Base-by-base conservation (phyloP, 2,888 invertebrate species). In the Athalia rosae region DNA sequence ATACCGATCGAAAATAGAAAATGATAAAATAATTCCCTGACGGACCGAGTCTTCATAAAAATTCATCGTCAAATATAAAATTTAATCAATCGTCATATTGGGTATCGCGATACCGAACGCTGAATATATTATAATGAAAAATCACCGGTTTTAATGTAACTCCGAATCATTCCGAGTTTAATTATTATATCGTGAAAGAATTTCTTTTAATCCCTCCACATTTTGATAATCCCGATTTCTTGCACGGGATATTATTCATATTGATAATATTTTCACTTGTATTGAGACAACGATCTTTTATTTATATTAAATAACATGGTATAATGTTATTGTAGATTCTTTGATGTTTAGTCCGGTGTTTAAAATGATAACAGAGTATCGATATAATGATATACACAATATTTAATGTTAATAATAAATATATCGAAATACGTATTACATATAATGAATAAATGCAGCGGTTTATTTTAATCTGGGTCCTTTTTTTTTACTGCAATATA, bases 331-430 rank as follows among this genome's bases (percentile, higher is more conserved):
- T 53, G 9, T 11, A 53, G n/a, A 48, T 28, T 67, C 67, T 50
- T 67, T 41, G 53, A 41, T 67, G 67, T 67, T 67, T 53, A 67
- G n/a, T 67, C 53, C 50, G 67, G 53, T 67, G 53, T 67, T 67
- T 53, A 53, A 53, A 28, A 28, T 28, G 28, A 28, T 28, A 28
- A 28, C 28, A 28, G 28, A 28, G 28, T 67, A 67, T 67, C 11
- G 15, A 15, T 41, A 4, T 53, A 28, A 13, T 9, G 11, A n/a
- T 7, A 56, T 11, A 66, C 8, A 48, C 7, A 6, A 13, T 28
- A 4, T 15, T 8, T 9, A 7, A 58, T 71, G 15, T 13, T 7
- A 56, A 15, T 56, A 58, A 69, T 43, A 43, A 58, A 13, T 58
- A 56, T 71, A 11, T 43, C 3, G n/a, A 41, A 62, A 62, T 43